phyloP scores from a whole-genome alignment of 1,140 invertebrate species.

The Nymphalis io region DNA sequence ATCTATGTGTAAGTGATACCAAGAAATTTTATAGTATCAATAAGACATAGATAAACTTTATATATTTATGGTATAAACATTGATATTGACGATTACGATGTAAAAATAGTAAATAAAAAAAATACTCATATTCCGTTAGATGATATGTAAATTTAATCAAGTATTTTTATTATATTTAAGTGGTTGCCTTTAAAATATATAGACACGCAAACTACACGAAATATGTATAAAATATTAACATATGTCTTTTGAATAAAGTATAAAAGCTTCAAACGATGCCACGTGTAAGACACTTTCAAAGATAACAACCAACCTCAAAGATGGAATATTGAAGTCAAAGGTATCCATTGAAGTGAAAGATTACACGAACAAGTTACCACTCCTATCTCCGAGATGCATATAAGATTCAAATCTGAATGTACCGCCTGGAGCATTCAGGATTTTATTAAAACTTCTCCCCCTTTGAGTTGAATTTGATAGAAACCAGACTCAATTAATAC shows the following conservation, averaged over 20 bases:
- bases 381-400: conserved; percentile 33
- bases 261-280: conserved; percentile 1
- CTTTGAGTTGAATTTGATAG: conserved; percentile 74
- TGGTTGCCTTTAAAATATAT: too few species aligned
- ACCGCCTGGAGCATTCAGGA: conserved; percentile 61
- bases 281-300: conserved; percentile 15
- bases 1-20: too few species aligned
- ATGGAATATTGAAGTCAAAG: conserved; percentile 37
- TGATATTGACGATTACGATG: too few species aligned
- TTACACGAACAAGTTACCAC: conserved; percentile 33
- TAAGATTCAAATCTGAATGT: conserved; percentile 41
- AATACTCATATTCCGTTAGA: too few species aligned
- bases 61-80: too few species aligned
- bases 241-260: neutral
- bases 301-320: conserved; percentile 21
- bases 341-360: conserved; percentile 30
- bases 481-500: conserved; percentile 72
- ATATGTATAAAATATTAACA: neutral
- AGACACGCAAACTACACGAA: neutral
- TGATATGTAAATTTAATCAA: too few species aligned
- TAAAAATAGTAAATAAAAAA: too few species aligned
- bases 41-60: too few species aligned
- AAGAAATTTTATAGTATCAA: too few species aligned
- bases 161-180: too few species aligned
- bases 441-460: conserved; percentile 77